Evolutionary conservation across 2,113 vertebrate genomes (phyloP), one percentile per base, ranked within the genome.

Genomic region (Triplophysa tibetana): DNA sequence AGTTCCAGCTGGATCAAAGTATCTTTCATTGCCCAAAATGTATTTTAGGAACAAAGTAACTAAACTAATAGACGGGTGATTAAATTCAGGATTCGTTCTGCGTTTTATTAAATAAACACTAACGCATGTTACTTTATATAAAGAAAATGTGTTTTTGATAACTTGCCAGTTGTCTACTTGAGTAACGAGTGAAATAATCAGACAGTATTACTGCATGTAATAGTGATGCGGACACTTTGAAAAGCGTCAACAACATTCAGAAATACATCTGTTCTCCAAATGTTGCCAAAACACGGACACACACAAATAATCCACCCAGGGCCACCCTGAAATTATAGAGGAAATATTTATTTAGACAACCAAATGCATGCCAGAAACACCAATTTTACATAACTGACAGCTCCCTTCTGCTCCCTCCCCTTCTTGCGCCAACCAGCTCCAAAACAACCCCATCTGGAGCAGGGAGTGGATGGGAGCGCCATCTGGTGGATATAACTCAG

Each of bases 391-490:
- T 82, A 72, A 82, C 77, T 76, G 83, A 80, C 77, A 82, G 52
- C 72, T 83, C 68, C 69, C 56, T 29, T 62, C 79, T 64, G 50
- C 79, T 70, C 81, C 70, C 41, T 14, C 66, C 68, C 77, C 72
- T 38, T 21, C 21, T 50, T 74, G 29, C 48, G 70, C 26, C 70
- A 63, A 63, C 75, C 75, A 61, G 43, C 69, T 75, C 62, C 74
- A 56, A 93, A 93, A 88, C 17, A 84, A 87, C 90, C 65, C 24
- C 45, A 33, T 92, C 83, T 91, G 91, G 92, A 86, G 89, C 88
- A 91, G 89, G 91, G 79, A 92, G 85, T 86, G 90, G 58, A 87
- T 56, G 83, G 87, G 91, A 90, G 88, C 78, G 89, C 89, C 87
- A 85, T 76, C 86, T 88, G 88, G 81, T 86, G 89, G 89, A 75